A percentile compares a stretch with the other conserved stretches of the same genome.
Conservation (phyloP, 2,113 vertebrate species). For the Ursus arctos region DNA sequence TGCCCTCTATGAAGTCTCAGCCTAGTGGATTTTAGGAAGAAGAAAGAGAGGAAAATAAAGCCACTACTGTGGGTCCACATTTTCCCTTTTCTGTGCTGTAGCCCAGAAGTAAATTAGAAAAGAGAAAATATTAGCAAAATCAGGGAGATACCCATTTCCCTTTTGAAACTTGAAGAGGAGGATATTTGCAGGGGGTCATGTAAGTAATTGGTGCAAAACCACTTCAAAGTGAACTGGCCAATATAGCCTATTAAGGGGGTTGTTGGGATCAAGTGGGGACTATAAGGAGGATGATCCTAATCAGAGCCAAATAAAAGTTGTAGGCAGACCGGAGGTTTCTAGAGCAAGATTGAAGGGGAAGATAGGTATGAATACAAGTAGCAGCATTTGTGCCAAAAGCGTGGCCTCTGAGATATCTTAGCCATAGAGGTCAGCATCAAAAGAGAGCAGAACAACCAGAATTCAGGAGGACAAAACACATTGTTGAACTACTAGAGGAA, state of each 20-base stretch:
- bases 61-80: background rate
- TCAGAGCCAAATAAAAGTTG: background rate
- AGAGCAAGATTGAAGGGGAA: background rate
- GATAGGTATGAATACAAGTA: background rate
- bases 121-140: background rate
- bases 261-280: background rate
- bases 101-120: background rate
- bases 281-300: background rate
- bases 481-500: background rate
- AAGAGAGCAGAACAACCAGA: background rate
- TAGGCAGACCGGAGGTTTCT: background rate
- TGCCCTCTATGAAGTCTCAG: background rate
- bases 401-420: background rate
- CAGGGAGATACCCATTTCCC: background rate
- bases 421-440: background rate
- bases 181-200: background rate
- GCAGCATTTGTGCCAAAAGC: background rate
- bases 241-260: background rate
- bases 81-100: background rate
- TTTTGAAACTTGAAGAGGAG: background rate
- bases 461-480: background rate
- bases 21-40: background rate
- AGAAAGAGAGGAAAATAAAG: background rate
- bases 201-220: background rate
- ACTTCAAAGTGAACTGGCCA: background rate